Evolutionary conservation across 2,113 vertebrate species (phyloP), one percentile per base, ranked within the genome.

Genomic region (Chaetodon trifascialis): DNA sequence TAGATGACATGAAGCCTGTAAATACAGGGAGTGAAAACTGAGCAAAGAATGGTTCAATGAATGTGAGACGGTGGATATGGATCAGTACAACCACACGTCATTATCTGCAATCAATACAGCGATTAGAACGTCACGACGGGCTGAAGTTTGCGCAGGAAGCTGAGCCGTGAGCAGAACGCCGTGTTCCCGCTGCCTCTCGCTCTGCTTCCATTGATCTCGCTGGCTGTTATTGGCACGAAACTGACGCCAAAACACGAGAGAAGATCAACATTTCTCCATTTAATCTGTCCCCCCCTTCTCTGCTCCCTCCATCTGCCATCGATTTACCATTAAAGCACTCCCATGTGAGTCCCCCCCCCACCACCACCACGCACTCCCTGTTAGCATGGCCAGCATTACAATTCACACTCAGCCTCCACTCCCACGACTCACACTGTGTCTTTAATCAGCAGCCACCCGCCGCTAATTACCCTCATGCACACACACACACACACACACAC

Each of bases 311-410:
- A 9, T 84, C 74, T 16, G 3, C 58, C 69, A 81, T 78, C 23
- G 77, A 89, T 86, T 86, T 79, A 56, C 77, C 10, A 78, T 84
- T 81, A 84, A 62, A 70, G 65, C 66, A 3, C 7, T 79, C 79
- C 76, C 76, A 0, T 42, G 76, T 64, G 79, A 75, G 0, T 38
- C 46, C 30, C 0, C 65, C 21, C 23, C 12, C 38, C 9, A 12
- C 65, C 54, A 63, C 36, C 30, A 17, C 0, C 78, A 65, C 71
- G 0, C 34, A 0, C 60, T 78, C n/a, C 78, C 73, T 23, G 76
- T 87, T 85, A 83, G 79, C 67, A 40, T 72, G 25, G 3, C 30
- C 71, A 25, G 66, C 65, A 52, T 83, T 44, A 84, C 65, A 14
- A 77, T 80, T 79, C 55, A 17, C 73, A 79, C 63, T 73, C 64